These are phyloP conservation scores for Dissostichus mawsoni DNA, from an alignment of 2,113 vertebrate genomes.

Conservation along the genomic window DNA sequence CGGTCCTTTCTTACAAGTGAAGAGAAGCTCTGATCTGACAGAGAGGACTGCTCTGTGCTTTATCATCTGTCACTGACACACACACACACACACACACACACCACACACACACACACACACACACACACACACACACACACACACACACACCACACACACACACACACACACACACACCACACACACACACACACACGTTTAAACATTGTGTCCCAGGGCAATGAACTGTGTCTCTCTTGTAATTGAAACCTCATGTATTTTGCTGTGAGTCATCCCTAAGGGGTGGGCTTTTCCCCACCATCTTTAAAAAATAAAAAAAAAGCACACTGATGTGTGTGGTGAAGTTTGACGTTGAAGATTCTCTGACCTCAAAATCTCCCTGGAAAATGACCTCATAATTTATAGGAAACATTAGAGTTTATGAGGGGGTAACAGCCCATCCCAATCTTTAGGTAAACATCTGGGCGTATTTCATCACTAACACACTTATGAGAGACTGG, in stretches of 20 bases:
- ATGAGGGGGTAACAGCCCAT: background rate
- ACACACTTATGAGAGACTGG: no score
- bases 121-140: constrained; percentile 25
- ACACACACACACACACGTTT: constrained; percentile 35
- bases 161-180: constrained; percentile 46
- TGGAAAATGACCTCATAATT: background rate
- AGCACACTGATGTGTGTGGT: background rate
- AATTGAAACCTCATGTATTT: constrained; percentile 52
- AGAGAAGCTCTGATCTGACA: constrained; percentile 54
- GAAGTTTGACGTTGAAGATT: background rate
- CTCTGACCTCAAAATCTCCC: constrained; percentile 25
- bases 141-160: constrained; percentile 27
- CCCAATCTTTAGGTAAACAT: background rate
- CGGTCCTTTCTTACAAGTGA: constrained; percentile 40
- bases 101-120: constrained; percentile 26
- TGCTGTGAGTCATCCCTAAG: constrained; percentile 49
- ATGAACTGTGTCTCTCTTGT: constrained; percentile 54
- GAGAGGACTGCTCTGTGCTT: constrained; percentile 57
- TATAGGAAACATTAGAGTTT: background rate
- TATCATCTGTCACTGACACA: constrained; percentile 69
- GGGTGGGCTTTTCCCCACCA: constrained; percentile 16
- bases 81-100: constrained; percentile 34
- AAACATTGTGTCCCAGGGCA: constrained; percentile 71
- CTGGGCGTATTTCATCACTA: background rate
- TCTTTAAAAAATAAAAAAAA: background rate